Evolutionary conservation across 1,140 invertebrate genomes (phyloP), one percentile per base, ranked within the genome.

Genomic region (Papilio aristodemus): DNA sequence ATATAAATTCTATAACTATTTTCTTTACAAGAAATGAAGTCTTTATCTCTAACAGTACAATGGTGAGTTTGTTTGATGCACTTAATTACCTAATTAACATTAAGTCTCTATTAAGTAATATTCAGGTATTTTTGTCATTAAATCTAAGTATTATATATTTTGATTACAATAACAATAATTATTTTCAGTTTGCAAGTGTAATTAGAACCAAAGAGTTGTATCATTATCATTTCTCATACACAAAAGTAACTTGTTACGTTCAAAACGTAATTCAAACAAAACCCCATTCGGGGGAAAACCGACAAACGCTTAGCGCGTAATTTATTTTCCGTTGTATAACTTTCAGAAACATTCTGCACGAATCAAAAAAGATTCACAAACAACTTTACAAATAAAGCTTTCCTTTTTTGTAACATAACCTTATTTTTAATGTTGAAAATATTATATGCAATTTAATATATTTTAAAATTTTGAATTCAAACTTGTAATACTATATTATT

Each of bases 241-340:
- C 19, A 25, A 54, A 54, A 46, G 17, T 22, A 54, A 54, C 46
- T 54, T 54, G 46, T 54, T 54, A 54, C 46, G 19, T 50, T 22
- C 17, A 50, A 50, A 50, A 22, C 19, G 46, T 50, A 50, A 54
- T 54, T 54, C 19, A 54, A 54, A 54, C 46, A 54, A 54, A 54
- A 54, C 19, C 46, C 19, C 19, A 54, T 54, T 54, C 11, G 10
- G 46, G 46, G 19, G 4, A 22, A 25, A 22, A 54, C 46, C 19
- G 17, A 54, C 46, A 54, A 22, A 54, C 19, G 46, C 22, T 54
- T 54, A 19, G 8, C 19, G 46, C 46, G 19, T 22, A 54, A 54
- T 54, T 54, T 54, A 54, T 54, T 25, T 54, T 54, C 46, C 46
- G 3, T 54, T 54, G 17, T 54, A 22, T 54, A 25, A 54, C 46